phyloP scores from a whole-genome alignment of 2,113 vertebrate genomes.

The Mormoops blainvillei region DNA sequence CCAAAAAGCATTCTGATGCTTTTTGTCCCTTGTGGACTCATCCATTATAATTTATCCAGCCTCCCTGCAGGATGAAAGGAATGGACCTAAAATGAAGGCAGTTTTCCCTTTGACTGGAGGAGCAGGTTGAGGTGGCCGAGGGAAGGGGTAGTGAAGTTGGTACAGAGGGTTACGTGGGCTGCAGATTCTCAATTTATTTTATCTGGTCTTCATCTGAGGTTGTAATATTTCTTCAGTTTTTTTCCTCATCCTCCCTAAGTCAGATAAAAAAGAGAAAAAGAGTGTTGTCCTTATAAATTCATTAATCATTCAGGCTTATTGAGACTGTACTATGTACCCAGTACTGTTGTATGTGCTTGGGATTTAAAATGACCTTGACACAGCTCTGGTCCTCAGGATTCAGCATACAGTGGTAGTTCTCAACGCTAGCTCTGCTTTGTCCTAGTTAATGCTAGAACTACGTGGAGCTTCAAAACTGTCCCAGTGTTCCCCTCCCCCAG shows the following conservation, averaged over 20 bases:
- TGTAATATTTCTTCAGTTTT: neutral
- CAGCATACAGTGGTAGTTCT: neutral
- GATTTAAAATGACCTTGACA: neutral
- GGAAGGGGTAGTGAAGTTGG: neutral
- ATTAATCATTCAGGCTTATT: neutral
- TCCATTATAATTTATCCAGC: neutral
- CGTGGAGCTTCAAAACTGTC: neutral
- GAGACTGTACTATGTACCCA: neutral
- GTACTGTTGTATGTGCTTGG: neutral
- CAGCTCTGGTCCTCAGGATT: neutral
- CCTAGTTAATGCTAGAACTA: neutral
- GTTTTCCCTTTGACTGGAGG: neutral
- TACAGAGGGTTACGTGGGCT: neutral
- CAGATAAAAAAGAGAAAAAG: neutral
- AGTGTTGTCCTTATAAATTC: neutral
- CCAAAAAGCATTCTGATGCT: neutral
- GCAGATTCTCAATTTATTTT: neutral
- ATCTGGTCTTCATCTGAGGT: neutral
- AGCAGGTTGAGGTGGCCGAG: neutral
- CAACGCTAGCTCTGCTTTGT: neutral
- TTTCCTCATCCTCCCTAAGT: neutral
- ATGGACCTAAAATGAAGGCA: neutral
- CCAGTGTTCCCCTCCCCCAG: neutral
- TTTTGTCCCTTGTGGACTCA: neutral
- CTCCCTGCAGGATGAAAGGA: neutral